phyloP scores from a whole-genome alignment of 2,113 vertebrate genomes.

The Rhombomys opimus region DNA sequence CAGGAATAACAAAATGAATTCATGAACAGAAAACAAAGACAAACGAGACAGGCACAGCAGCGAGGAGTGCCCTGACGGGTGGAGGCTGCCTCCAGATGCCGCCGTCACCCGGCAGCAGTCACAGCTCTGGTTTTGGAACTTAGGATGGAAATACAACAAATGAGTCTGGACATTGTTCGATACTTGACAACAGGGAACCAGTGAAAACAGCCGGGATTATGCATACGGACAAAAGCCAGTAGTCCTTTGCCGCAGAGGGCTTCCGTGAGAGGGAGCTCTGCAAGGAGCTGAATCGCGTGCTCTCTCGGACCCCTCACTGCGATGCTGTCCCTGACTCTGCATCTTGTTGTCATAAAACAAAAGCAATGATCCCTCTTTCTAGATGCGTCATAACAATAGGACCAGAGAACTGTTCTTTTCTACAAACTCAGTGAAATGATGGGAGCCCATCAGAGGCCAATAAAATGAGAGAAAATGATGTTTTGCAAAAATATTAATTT shows the following conservation, averaged over 20 bases:
- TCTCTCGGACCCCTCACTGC: not conserved
- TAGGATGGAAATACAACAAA: not conserved
- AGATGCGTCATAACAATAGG: not conserved
- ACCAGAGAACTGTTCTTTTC: not conserved
- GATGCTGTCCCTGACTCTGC: not conserved
- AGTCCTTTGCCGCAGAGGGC: not conserved
- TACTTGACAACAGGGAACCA: not conserved
- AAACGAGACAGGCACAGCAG: no score
- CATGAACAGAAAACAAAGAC: not conserved
- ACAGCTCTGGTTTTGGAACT: not conserved
- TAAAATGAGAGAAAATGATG: not conserved
- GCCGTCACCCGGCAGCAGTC: not conserved
- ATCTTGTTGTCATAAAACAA: not conserved
- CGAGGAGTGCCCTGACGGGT: not conserved
- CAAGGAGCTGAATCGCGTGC: not conserved
- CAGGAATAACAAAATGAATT: not conserved
- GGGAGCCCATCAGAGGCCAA: not conserved
- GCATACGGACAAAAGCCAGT: not conserved
- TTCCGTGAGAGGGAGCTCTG: not conserved
- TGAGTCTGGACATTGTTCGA: not conserved
- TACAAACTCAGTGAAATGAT: not conserved
- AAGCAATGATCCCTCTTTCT: not conserved
- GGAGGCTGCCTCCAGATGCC: not conserved
- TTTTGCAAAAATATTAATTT: slow-evolving; percentile 1
- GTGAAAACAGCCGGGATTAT: not conserved